Conservation (phyloP, 2,888 invertebrate species). For the Ophion ventricosus region DNA sequence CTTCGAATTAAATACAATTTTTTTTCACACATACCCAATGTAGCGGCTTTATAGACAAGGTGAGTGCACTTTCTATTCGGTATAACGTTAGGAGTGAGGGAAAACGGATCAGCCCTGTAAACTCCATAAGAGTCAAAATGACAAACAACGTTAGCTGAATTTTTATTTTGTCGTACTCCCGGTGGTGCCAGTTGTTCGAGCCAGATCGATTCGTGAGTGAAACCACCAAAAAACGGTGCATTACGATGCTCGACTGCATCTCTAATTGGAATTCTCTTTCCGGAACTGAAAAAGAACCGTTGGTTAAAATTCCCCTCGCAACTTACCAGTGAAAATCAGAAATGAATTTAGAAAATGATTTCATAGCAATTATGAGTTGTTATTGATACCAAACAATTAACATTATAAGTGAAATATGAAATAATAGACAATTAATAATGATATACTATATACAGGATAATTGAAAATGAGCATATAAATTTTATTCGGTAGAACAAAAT, state of each 20-base stretch:
- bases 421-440: too few relatives aligned
- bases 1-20: background rate
- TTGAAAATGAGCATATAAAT: background rate
- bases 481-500: too few relatives aligned
- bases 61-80: conserved; percentile 89
- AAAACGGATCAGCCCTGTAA: conserved; percentile 88
- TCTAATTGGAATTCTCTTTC: conserved; percentile 86
- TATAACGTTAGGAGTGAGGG: conserved; percentile 87
- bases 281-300: conserved; percentile 54
- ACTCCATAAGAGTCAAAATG: conserved; percentile 89
- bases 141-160: conserved; percentile 85
- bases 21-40: conserved; percentile 81
- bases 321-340: background rate
- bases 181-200: conserved; percentile 79
- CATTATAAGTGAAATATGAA: too few relatives aligned
- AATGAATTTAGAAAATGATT: background rate
- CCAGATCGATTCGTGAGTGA: conserved; percentile 80
- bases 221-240: conserved; percentile 76
- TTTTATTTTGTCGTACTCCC: conserved; percentile 74
- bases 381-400: background rate
- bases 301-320: background rate
- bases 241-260: conserved; percentile 87
- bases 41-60: conserved; percentile 89
- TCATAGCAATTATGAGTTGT: background rate
- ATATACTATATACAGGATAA: background rate